These are phyloP conservation scores for Oxygymnocypris stewartii DNA, from an alignment of 2,113 vertebrate species.

Conservation along the genomic window DNA sequence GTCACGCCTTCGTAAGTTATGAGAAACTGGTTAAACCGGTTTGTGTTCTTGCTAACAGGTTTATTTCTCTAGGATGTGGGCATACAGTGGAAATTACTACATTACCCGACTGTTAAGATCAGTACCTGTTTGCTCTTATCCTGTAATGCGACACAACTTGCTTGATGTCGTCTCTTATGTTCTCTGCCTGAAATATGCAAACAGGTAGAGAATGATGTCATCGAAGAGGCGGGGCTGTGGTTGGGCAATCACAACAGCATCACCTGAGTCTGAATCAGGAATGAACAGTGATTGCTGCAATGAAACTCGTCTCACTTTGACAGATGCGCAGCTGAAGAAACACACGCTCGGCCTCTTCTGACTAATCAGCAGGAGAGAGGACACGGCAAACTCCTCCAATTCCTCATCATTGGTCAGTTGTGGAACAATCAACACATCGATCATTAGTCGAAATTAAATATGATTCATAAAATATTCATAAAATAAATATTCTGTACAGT, in stretches of 20 bases:
- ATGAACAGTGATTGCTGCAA: neutral
- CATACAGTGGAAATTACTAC: slow-evolving; percentile 1
- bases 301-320: slow-evolving; percentile 73
- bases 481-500: neutral
- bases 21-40: slow-evolving; percentile 70
- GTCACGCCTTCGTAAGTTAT: slow-evolving; percentile 79
- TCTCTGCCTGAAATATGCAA: slow-evolving; percentile 72
- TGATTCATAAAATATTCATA: neutral
- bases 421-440: neutral
- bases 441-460: neutral
- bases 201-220: slow-evolving; percentile 10
- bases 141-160: slow-evolving; percentile 71
- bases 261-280: slow-evolving; percentile 3
- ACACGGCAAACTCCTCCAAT: slow-evolving; percentile 76
- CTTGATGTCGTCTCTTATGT: slow-evolving; percentile 77
- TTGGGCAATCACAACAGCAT: neutral
- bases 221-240: neutral
- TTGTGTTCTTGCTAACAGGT: slow-evolving; percentile 31
- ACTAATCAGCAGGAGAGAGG: slow-evolving; percentile 78
- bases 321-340: slow-evolving; percentile 80
- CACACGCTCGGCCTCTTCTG: slow-evolving; percentile 79
- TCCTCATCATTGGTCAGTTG: slow-evolving; percentile 72
- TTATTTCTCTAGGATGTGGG: slow-evolving; percentile 3
- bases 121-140: slow-evolving; percentile 57
- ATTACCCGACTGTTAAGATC: neutral